These are phyloP conservation scores for Pangasius mekongensis DNA, from an alignment of 2,797 vertebrate species.

Conservation along the genomic window DNA sequence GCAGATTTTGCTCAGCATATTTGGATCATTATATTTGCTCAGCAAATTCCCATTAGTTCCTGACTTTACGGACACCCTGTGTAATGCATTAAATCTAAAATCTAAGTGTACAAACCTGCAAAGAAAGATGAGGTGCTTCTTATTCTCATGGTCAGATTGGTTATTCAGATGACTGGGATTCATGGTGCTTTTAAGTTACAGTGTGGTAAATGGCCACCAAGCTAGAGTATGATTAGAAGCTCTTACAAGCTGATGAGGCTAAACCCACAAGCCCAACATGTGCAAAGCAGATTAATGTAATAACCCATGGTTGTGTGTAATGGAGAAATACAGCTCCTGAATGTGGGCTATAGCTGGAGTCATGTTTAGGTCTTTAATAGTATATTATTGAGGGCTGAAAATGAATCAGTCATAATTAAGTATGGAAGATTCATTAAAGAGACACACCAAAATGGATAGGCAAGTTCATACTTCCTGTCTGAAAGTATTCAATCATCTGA, in stretches of 20 bases:
- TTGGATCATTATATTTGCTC: not conserved
- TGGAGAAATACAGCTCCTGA: slow-evolving; percentile 46
- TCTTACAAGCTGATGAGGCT: slow-evolving; percentile 63
- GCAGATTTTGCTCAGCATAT: not conserved
- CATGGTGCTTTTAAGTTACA: slow-evolving; percentile 54
- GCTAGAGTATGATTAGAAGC: slow-evolving; percentile 62
- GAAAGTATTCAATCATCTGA: not conserved
- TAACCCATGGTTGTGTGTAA: slow-evolving; percentile 49
- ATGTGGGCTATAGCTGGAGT: slow-evolving; percentile 25
- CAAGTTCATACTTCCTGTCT: slow-evolving; percentile 22
- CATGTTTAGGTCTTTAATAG: slow-evolving; percentile 14
- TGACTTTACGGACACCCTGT: too few relatives aligned
- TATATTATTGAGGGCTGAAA: slow-evolving; percentile 21
- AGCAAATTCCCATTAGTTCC: not conserved
- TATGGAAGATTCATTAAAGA: slow-evolving; percentile 4
- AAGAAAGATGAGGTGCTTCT: not conserved
- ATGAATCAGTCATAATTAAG: slow-evolving; percentile 12
- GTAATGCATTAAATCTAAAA: not conserved
- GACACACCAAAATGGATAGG: not conserved
- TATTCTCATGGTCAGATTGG: not conserved
- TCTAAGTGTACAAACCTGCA: not conserved
- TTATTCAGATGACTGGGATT: slow-evolving; percentile 23
- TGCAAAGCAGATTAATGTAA: slow-evolving; percentile 64
- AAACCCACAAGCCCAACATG: slow-evolving; percentile 67
- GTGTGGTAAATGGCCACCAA: slow-evolving; percentile 60